Evolutionary conservation across 2,797 vertebrate genomes (phyloP).

Genomic region (Cottoperca gobio): DNA sequence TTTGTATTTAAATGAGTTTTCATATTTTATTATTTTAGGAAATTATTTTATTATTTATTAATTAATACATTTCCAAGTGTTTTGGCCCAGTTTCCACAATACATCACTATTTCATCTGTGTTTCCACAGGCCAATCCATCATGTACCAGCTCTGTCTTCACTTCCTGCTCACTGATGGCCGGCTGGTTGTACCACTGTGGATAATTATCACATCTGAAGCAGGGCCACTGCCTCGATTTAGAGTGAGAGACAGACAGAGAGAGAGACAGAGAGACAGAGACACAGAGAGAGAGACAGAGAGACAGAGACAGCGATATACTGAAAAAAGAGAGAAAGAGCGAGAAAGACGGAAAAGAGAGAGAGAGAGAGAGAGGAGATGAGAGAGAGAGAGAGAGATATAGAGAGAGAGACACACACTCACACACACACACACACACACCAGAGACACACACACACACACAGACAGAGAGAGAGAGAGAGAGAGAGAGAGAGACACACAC

Average conservation of each 20-base stretch:
- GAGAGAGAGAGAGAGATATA: too few species aligned
- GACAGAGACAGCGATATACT: too few species aligned
- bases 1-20: constrained; percentile 37
- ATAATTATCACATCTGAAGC: constrained; percentile 53
- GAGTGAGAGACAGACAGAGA: constrained; percentile 12
- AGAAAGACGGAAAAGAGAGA: too few species aligned
- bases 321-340: too few species aligned
- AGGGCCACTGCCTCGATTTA: constrained; percentile 30
- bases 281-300: background rate
- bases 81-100: constrained; percentile 27
- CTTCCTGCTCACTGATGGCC: constrained; percentile 31
- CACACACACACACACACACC: too few species aligned
- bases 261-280: background rate
- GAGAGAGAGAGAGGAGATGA: too few species aligned
- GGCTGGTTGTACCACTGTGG: constrained; percentile 40
- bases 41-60: background rate
- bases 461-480: too few species aligned
- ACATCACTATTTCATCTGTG: constrained; percentile 45
- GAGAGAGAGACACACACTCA: too few species aligned
- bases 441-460: too few species aligned
- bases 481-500: too few species aligned
- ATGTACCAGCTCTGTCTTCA: constrained; percentile 31
- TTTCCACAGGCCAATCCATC: constrained; percentile 28
- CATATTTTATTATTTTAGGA: constrained; percentile 34
- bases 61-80: constrained; percentile 2